Evolutionary conservation across 2,888 invertebrate species (phyloP).

Genomic region (Tetragnatha montana): DNA sequence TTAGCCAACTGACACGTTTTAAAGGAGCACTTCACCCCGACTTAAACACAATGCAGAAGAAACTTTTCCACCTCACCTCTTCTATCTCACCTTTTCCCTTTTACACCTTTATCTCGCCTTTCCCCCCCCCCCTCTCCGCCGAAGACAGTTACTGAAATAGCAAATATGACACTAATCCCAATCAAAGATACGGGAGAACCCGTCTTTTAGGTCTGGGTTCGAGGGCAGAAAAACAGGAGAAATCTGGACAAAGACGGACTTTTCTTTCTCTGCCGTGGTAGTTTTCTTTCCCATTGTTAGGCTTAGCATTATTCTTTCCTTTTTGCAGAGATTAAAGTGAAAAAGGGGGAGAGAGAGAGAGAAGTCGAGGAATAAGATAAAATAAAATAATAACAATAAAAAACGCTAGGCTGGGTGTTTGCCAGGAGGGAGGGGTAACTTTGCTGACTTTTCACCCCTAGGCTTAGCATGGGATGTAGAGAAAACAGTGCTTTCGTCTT

Average conservation of each 20-base stretch:
- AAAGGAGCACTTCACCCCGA: background rate
- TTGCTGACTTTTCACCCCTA: slow-evolving; percentile 46
- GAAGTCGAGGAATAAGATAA: slow-evolving; percentile 25
- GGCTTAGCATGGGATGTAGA: slow-evolving; percentile 42
- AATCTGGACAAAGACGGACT: slow-evolving; percentile 14
- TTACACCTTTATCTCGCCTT: background rate
- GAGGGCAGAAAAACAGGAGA: slow-evolving; percentile 38
- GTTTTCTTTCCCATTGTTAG: slow-evolving; percentile 47
- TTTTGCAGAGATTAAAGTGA: slow-evolving; percentile 49
- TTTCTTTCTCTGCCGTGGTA: slow-evolving; percentile 45
- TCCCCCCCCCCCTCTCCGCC: background rate
- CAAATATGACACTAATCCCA: slow-evolving; percentile 57
- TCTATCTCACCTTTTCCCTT: background rate
- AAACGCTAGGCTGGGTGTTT: slow-evolving; percentile 34
- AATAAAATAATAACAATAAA: slow-evolving; percentile 20
- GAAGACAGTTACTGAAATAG: slow-evolving; percentile 46
- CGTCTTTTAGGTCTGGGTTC: slow-evolving; percentile 37
- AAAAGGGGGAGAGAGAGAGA: slow-evolving; percentile 11
- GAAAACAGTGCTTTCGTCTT: slow-evolving; percentile 34
- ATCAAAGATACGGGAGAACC: slow-evolving; percentile 27
- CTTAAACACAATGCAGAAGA: background rate
- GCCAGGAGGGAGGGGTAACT: slow-evolving; percentile 18
- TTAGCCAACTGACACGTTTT: background rate
- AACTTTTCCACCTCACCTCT: background rate
- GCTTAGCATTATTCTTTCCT: slow-evolving; percentile 59